These are phyloP conservation scores for Oreochromis spilurus DNA, from an alignment of 2,113 vertebrate species.

Conservation along the genomic window DNA sequence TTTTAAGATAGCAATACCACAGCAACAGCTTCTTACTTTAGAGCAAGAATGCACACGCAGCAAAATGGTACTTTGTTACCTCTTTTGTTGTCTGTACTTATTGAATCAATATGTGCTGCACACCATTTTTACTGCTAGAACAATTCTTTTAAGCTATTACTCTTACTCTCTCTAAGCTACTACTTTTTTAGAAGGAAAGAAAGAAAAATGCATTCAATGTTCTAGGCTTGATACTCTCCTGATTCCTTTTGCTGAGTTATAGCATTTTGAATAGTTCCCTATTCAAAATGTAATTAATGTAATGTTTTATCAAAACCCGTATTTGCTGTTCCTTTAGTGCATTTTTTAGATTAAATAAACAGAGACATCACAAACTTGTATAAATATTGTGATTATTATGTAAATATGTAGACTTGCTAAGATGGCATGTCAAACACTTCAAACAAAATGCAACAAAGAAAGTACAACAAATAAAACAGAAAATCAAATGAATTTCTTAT, in stretches of 20 bases:
- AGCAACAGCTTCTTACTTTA: neutral
- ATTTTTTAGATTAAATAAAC: neutral
- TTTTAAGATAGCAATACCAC: neutral
- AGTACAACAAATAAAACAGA: conserved; percentile 12
- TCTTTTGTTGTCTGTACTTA: neutral
- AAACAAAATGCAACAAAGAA: conserved; percentile 8
- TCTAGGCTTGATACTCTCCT: neutral
- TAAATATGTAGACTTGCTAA: conserved; percentile 6
- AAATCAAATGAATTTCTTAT: conserved; percentile 12
- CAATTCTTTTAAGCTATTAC: neutral
- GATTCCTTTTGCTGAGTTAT: neutral
- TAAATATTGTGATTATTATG: conserved; percentile 26
- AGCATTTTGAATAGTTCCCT: neutral
- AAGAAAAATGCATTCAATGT: neutral
- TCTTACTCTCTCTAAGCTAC: neutral
- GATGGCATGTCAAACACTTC: conserved; percentile 12
- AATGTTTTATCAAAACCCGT: neutral
- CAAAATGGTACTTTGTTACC: neutral
- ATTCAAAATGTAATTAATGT: neutral
- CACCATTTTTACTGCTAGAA: neutral
- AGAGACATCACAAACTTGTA: neutral
- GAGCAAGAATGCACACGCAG: neutral
- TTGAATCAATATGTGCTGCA: neutral
- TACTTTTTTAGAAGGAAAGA: neutral
- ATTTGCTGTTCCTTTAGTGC: neutral